phyloP scores from a whole-genome alignment of 2,888 invertebrate species.

The Polia nebulosa region DNA sequence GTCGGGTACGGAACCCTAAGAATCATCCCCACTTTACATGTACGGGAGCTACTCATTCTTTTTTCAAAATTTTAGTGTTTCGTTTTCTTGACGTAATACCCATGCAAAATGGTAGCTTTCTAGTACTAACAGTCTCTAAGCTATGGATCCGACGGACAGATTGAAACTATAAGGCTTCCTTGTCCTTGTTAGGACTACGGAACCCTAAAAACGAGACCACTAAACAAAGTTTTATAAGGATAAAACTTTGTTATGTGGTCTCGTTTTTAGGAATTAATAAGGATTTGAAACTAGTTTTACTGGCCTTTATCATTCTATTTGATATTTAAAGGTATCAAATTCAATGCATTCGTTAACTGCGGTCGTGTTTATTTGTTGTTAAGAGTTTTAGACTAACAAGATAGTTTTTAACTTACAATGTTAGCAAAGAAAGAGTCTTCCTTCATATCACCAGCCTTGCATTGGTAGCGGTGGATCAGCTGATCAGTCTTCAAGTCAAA shows the following conservation, averaged over 20 bases:
- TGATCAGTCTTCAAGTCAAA: slow-evolving; percentile 95
- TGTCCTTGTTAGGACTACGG: too few species aligned
- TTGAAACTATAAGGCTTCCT: too few species aligned
- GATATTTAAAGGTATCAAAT: background rate
- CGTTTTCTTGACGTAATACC: too few species aligned
- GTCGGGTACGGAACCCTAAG: too few species aligned
- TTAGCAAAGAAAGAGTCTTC: slow-evolving; percentile 96
- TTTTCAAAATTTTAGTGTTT: too few species aligned
- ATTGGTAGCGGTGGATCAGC: slow-evolving; percentile 92
- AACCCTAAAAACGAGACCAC: background rate
- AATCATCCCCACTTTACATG: too few species aligned
- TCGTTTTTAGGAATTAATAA: too few species aligned
- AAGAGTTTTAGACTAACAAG: background rate
- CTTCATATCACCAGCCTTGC: slow-evolving; percentile 93
- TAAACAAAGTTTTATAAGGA: background rate
- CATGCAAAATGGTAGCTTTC: too few species aligned
- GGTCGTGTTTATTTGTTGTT: background rate
- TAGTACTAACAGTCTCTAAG: too few species aligned
- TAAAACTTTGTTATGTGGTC: background rate
- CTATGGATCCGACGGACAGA: too few species aligned
- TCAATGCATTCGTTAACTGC: background rate
- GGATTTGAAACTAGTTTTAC: slow-evolving; percentile 13
- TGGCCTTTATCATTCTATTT: background rate
- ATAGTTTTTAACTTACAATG: slow-evolving; percentile 90
- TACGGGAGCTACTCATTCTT: too few species aligned